Conservation (phyloP, 92 coral and sea anemone species). For the Umimayanthus chanpuru region DNA sequence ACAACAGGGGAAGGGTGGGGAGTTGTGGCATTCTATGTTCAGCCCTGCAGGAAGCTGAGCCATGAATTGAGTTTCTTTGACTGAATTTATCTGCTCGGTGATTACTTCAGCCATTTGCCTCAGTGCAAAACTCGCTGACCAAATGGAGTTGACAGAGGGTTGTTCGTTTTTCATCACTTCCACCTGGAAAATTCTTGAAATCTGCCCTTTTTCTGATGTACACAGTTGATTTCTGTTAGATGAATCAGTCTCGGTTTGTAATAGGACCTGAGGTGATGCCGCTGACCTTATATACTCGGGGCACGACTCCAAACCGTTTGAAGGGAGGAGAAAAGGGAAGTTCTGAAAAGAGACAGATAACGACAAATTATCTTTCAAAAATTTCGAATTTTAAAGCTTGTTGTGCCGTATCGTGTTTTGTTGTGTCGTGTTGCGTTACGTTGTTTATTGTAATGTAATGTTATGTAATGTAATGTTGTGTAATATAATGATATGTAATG, state of each 20-base stretch:
- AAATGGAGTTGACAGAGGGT: not conserved
- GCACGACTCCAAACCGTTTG: not conserved
- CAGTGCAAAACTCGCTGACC: constrained; percentile 1
- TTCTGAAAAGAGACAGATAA: not conserved
- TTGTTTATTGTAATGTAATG: no score
- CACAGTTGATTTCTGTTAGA: no score
- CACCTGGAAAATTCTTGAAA: not conserved
- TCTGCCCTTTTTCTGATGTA: not conserved
- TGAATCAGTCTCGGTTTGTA: not conserved
- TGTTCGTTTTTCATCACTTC: not conserved
- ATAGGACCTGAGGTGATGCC: not conserved
- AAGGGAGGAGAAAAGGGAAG: constrained; percentile 15
- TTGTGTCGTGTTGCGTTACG: no score
- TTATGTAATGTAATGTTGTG: no score
- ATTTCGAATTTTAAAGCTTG: no score
- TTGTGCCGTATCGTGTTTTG: no score
- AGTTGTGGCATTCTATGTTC: no score
- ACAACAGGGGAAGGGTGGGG: not conserved
- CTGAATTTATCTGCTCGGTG: no score
- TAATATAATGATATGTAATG: no score
- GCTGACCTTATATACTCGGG: not conserved
- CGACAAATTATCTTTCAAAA: no score
- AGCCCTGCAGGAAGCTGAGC: no score
- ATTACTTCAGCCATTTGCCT: constrained; percentile 9
- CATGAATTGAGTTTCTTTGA: no score